These are phyloP conservation scores for Luperina nickerlii DNA, from an alignment of 2,888 invertebrate species.

Conservation along the genomic window DNA sequence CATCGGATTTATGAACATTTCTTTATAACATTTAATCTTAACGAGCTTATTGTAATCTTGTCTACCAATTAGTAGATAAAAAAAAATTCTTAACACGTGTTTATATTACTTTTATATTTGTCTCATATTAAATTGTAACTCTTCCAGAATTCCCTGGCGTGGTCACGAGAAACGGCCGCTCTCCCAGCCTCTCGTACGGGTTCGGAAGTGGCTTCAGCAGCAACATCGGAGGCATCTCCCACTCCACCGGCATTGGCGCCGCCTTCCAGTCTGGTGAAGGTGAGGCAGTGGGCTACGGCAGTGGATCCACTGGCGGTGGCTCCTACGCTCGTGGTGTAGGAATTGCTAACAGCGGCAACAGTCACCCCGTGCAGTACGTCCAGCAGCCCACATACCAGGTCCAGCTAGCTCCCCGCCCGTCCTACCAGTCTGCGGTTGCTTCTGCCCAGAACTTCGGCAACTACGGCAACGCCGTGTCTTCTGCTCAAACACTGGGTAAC, in stretches of 20 bases:
- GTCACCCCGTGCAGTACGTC: slow-evolving; percentile 61
- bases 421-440: slow-evolving; percentile 72
- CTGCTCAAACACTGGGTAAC: slow-evolving; percentile 74
- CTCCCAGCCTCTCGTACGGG: slow-evolving; percentile 83
- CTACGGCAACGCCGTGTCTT: slow-evolving; percentile 72
- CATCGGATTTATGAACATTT: too few species aligned
- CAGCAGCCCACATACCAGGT: slow-evolving; percentile 68
- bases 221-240: slow-evolving; percentile 84
- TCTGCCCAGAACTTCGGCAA: slow-evolving; percentile 78
- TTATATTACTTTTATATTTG: not conserved
- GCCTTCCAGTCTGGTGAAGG: slow-evolving; percentile 81
- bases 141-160: slow-evolving; percentile 67
- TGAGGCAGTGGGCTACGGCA: slow-evolving; percentile 76
- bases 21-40: not conserved
- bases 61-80: not conserved
- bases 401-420: slow-evolving; percentile 60
- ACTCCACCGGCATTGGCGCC: slow-evolving; percentile 81
- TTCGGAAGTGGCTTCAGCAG: slow-evolving; percentile 85
- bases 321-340: slow-evolving; percentile 80
- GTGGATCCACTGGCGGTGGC: slow-evolving; percentile 72
- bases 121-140: slow-evolving; percentile 23
- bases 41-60: not conserved
- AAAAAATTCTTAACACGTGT: not conserved
- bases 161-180: slow-evolving; percentile 76
- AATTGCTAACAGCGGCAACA: slow-evolving; percentile 74